Evolutionary conservation across 2,113 vertebrate genomes (phyloP), one percentile per base, ranked within the genome.

Genomic region (Physeter macrocephalus): DNA sequence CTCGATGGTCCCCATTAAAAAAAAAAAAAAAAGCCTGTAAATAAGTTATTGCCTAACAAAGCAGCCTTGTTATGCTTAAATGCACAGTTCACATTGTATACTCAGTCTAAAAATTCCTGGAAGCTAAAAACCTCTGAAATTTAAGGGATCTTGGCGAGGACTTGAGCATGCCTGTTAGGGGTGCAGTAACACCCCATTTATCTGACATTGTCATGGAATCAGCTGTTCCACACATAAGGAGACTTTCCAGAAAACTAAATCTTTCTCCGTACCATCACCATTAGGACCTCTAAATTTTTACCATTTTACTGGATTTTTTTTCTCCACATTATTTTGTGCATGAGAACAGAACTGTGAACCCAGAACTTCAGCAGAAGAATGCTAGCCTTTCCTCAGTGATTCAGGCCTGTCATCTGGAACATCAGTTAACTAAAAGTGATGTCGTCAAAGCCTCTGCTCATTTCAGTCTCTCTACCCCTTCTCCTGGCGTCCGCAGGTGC

Each of bases 91-190:
- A 78, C 12, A 4, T 2, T 23, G 20, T 46, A 1, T 54, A 20
- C n/a, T 49, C 34, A 20, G 7, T 43, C 43, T 39, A 0, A 46
- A 72, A 72, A n/a, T 31, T 77, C 34, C 66, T 69, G 20, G 46
- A 90, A 59, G 34, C n/a, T 13, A 7, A 61, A 36, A 77, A 0
- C 14, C 27, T 29, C 39, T 17, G 69, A 18, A 29, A 34, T 57
- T 25, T 5, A 17, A 46, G 34, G 21, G 61, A 15, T 25, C 34
- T 10, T 3, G 5, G 36, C 14, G 18, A 34, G 61, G 41, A 27
- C 84, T 11, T 11, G 29, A 4, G 7, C 1, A 0, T 8, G 11
- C 69, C 66, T 34, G 0, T 82, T 6, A 46, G 36, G 34, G n/a
- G 25, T 29, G 3, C 14, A 18, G 1, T 10, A 1, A 3, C 23